phyloP scores from a whole-genome alignment of 1,140 invertebrate species.

The Penaeus japonicus region DNA sequence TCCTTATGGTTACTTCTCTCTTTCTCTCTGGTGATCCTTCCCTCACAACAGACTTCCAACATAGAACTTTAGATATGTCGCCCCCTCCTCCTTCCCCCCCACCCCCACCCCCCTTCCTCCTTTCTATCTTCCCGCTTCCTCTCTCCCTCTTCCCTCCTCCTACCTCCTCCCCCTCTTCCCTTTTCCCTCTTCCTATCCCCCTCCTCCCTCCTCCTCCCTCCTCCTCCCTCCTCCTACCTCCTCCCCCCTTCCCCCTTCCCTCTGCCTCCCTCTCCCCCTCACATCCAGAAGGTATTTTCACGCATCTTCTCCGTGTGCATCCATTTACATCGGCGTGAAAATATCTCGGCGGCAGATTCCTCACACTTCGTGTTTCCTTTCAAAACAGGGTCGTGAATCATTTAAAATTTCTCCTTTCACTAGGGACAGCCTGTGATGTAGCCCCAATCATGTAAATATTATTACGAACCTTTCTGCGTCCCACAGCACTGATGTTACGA shows the following conservation, averaged over 20 bases:
- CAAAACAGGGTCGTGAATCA: constrained; percentile 1
- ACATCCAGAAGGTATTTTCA: not conserved
- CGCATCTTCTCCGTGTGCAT: not conserved
- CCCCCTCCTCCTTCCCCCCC: not conserved
- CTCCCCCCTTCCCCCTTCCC: not conserved
- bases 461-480: not conserved
- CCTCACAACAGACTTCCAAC: too few relatives aligned
- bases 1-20: too few relatives aligned
- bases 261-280: not conserved
- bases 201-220: not conserved
- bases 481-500: not conserved
- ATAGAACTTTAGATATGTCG: too few relatives aligned
- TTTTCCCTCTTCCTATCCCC: not conserved
- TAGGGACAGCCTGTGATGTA: not conserved
- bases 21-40: too few relatives aligned
- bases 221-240: not conserved
- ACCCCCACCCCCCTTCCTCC: not conserved
- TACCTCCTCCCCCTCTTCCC: not conserved
- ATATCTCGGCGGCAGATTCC: not conserved
- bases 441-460: constrained; percentile 10
- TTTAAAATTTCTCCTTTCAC: not conserved
- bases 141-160: not conserved
- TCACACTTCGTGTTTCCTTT: not conserved
- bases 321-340: constrained; percentile 4
- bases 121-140: not conserved